Evolutionary conservation across 2,797 vertebrate genomes (phyloP), one percentile per base, ranked within the genome.

Genomic region (Limnodromus scolopaceus): DNA sequence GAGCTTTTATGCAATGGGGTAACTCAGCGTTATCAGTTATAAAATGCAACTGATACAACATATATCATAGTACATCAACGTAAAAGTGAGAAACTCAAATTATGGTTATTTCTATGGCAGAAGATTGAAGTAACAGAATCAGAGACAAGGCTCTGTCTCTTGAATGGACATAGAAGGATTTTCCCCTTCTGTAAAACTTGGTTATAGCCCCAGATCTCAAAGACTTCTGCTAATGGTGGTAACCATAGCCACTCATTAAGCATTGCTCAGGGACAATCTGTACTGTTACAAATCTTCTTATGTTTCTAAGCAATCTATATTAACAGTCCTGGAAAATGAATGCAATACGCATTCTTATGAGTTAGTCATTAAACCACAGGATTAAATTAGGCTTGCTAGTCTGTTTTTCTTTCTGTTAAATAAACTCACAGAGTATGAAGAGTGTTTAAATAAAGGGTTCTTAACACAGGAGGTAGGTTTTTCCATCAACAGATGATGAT

Each of bases 291-390:
- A 16, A 32, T 87, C 55, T 30, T 60, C 10, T 45, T 71, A 5
- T 32, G n/a, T 72, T 89, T 58, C 68, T 43, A 51, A 88, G 68
- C 4, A 5, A 45, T 78, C 74, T 77, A 1, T 66, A 51, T 68
- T 70, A 91, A 48, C 46, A 51, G 68, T 57, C 16, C 45, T 92
- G 95, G 84, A 85, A 93, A 96, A 81, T 55, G 8, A 92, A 61
- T 57, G 80, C 83, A 65, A 38, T 30, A 39, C 60, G 61, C 66
- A 81, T 94, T 82, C 94, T 95, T 87, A n/a, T 3, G 71, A 84
- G 28, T 93, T 87, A 92, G 94, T 95, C 86, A 94, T 80, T 94
- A 92, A 97, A 93, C 94, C 96, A 88, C 94, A 92, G n/a, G 84
- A 82, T 87, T 86, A 85, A 82, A 80, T 94, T 60, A 53, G 70